Base-by-base conservation (phyloP, 2,797 vertebrate genomes). In the Dendrocincla tyrannina region DNA sequence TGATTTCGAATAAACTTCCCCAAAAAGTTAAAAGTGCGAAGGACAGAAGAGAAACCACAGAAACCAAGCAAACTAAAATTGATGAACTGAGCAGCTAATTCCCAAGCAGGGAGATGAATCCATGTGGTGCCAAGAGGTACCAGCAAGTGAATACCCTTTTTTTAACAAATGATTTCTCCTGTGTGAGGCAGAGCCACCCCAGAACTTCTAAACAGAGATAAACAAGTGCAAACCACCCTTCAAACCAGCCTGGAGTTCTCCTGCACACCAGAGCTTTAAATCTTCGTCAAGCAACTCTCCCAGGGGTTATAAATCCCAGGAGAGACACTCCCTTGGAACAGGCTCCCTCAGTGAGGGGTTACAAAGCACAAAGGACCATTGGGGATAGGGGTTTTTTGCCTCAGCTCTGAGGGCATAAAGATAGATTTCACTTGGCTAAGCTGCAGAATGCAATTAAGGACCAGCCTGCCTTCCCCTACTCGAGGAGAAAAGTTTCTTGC, bases 371-470 rank as follows among this genome's bases (percentile, higher is more conserved):
- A 83, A 68, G 63, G 18, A 63, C 52, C 32, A 46, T 2, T 4
- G 22, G 44, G 81, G 33, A 19, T 24, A 7, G 28, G 28, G 28
- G 25, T 59, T 44, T 46, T 75, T 56, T 91, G 87, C 89, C 72
- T 39, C 78, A 85, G 42, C 35, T 85, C 35, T 0, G 0, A 68
- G 74, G 55, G 42, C 85, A 75, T 27, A 22, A 58, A 58, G 91
- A 91, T 83, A 77, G 72, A 85, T 95, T 95, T 91, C 91, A 70
- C 68, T 95, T 85, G 95, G 95, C 82, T 70, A 22, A 60, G 60
- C 44, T 82, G 79, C 82, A 91, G 60, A 80, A 55, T 8, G 64
- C 88, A 96, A 70, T 87, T 89, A 95, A 87, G 59, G 67, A 33
- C n/a, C 62, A 63, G 58, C 56, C 86, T 84, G 91, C 84, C 64